These are phyloP conservation scores for Phaonia tiefii DNA, from an alignment of 2,888 invertebrate genomes.

Conservation along the genomic window DNA sequence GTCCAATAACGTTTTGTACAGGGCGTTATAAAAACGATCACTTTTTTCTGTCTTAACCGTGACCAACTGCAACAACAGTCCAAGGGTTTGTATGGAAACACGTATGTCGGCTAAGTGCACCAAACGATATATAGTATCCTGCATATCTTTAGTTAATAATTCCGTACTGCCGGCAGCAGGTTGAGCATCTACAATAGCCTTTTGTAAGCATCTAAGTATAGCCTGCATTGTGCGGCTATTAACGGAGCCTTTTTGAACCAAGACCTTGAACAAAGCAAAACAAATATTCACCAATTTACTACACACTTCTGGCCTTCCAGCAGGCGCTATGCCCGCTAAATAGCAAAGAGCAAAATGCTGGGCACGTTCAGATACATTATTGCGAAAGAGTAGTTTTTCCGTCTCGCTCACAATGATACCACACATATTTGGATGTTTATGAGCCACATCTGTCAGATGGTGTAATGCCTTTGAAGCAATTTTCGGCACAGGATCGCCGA, in stretches of 20 bases:
- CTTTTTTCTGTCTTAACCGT: slow-evolving; percentile 77
- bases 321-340: slow-evolving; percentile 89
- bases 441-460: slow-evolving; percentile 90
- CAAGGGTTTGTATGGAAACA: slow-evolving; percentile 82
- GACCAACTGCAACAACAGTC: slow-evolving; percentile 77
- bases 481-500: slow-evolving; percentile 92
- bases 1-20: slow-evolving; percentile 93
- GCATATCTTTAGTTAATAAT: slow-evolving; percentile 79
- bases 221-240: slow-evolving; percentile 92
- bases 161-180: slow-evolving; percentile 75
- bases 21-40: slow-evolving; percentile 88
- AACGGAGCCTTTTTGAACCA: slow-evolving; percentile 89
- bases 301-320: slow-evolving; percentile 90
- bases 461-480: slow-evolving; percentile 94
- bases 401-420: slow-evolving; percentile 91
- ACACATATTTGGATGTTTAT: slow-evolving; percentile 96
- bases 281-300: slow-evolving; percentile 93
- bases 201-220: slow-evolving; percentile 90
- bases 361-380: slow-evolving; percentile 91
- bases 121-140: slow-evolving; percentile 88
- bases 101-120: slow-evolving; percentile 91
- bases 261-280: slow-evolving; percentile 96
- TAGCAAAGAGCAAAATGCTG: slow-evolving; percentile 97
- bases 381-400: slow-evolving; percentile 93
- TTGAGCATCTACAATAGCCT: slow-evolving; percentile 82